phyloP scores from a whole-genome alignment of 2,888 invertebrate species.

The Graphium colonna region DNA sequence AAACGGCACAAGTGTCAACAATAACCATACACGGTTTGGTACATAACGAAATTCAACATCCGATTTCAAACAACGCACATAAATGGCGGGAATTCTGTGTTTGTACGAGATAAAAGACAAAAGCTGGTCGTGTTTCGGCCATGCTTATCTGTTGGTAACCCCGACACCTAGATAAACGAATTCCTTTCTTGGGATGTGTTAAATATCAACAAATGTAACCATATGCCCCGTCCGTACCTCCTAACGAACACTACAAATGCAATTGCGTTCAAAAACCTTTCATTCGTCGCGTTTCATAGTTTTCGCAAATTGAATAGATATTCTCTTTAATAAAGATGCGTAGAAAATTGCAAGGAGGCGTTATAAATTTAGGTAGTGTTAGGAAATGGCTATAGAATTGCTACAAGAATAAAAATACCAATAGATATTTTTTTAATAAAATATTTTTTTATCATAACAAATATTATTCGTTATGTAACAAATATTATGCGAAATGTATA shows the following conservation, averaged over 20 bases:
- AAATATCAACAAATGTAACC: slow-evolving; percentile 62
- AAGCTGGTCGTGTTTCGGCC: slow-evolving; percentile 59
- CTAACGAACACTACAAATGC: too few relatives aligned
- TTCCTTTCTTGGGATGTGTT: slow-evolving; percentile 66
- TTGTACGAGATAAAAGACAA: slow-evolving; percentile 74
- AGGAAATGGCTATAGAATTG: too few relatives aligned
- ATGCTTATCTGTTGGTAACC: slow-evolving; percentile 64
- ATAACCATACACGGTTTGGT: slow-evolving; percentile 32
- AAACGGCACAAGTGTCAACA: slow-evolving; percentile 36
- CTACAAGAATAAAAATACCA: too few relatives aligned
- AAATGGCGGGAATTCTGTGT: slow-evolving; percentile 70
- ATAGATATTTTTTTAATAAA: too few relatives aligned
- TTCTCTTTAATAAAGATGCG: slow-evolving; percentile 1
- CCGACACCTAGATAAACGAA: slow-evolving; percentile 67
- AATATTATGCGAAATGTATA: too few relatives aligned
- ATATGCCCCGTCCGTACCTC: slow-evolving; percentile 31
- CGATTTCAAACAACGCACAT: slow-evolving; percentile 42
- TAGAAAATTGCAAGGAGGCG: too few relatives aligned
- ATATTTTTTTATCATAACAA: too few relatives aligned
- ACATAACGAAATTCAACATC: slow-evolving; percentile 48
- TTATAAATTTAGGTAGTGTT: too few relatives aligned
- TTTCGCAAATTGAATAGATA: too few relatives aligned
- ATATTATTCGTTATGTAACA: too few relatives aligned
- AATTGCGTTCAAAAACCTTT: too few relatives aligned
- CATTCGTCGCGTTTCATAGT: too few relatives aligned